Conservation (phyloP, 1,140 invertebrate species). For the Drosophila parvula region DNA sequence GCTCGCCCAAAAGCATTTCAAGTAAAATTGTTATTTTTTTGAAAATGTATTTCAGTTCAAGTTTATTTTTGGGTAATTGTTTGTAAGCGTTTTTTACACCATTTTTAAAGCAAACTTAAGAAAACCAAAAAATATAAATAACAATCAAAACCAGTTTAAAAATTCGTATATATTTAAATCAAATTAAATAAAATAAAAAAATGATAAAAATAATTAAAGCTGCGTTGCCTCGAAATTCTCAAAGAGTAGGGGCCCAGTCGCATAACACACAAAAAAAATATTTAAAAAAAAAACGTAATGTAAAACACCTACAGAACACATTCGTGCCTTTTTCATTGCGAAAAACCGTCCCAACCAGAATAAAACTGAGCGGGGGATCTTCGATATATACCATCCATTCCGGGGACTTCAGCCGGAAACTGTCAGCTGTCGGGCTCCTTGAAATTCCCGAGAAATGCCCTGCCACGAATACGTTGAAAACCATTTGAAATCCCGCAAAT, state of each 20-base stretch:
- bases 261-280: conserved; percentile 21
- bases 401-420: neutral
- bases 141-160: conserved; percentile 55
- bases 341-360: conserved; percentile 74
- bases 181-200: conserved; percentile 31
- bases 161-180: conserved; percentile 63
- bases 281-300: conserved; percentile 42
- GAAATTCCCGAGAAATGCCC: conserved; percentile 2
- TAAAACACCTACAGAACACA: conserved; percentile 63
- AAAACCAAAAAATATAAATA: conserved; percentile 18
- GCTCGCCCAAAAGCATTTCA: conserved; percentile 8
- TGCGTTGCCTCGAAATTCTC: conserved; percentile 55
- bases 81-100: conserved; percentile 67
- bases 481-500: conserved; percentile 63
- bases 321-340: conserved; percentile 79
- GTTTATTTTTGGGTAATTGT: conserved; percentile 76
- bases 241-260: conserved; percentile 61
- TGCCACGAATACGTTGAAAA: conserved; percentile 59
- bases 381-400: neutral
- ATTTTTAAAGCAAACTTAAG: conserved; percentile 41
- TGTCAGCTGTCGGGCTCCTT: neutral
- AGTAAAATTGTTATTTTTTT: conserved; percentile 60
- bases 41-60: conserved; percentile 55
- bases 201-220: conserved; percentile 46
- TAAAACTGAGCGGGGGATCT: conserved; percentile 21